phyloP scores from a whole-genome alignment of 2,113 vertebrate species.

The Poecilia latipinna region DNA sequence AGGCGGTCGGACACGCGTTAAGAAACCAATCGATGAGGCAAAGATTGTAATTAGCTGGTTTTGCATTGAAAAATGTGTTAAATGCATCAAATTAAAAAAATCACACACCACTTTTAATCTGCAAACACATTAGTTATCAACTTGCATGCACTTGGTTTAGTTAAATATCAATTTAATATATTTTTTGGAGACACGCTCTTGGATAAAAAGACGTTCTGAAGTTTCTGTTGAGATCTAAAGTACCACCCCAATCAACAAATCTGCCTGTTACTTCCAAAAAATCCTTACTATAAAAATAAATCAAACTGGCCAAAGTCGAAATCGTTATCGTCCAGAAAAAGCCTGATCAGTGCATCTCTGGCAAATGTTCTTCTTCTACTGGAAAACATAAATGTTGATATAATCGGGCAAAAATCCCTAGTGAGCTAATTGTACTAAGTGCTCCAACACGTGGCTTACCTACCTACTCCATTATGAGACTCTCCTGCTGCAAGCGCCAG shows the following conservation, averaged over 20 bases:
- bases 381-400: neutral
- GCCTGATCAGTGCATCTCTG: neutral
- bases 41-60: neutral
- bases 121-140: neutral
- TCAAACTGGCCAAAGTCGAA: neutral
- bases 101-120: no score
- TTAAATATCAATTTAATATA: neutral
- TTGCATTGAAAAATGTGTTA: neutral
- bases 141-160: neutral
- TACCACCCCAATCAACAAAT: neutral
- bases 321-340: neutral
- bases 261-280: neutral
- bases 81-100: neutral
- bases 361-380: neutral
- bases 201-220: neutral
- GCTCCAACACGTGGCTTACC: conserved; percentile 62
- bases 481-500: conserved; percentile 82
- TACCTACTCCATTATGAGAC: conserved; percentile 79
- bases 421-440: neutral
- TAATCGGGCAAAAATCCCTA: neutral
- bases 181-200: no score
- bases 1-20: neutral
- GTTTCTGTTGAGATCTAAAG: neutral
- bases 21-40: no score
- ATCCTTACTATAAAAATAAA: neutral